phyloP scores from a whole-genome alignment of 1,140 invertebrate genomes.

The Limonius californicus region DNA sequence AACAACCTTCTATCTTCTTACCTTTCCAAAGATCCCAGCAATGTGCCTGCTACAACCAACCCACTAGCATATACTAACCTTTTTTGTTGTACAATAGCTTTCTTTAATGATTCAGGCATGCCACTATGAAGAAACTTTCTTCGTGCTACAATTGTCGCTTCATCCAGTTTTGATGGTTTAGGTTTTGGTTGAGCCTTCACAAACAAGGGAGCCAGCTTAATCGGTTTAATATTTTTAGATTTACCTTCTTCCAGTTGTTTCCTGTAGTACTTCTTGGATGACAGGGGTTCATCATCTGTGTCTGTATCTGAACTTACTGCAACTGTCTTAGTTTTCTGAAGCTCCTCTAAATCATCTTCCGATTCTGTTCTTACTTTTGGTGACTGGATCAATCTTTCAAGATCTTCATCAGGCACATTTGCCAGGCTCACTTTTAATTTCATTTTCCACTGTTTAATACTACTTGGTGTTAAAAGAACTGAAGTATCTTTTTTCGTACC shows the following conservation, averaged over 20 bases:
- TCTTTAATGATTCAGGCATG: conserved; percentile 55
- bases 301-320: not conserved
- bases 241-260: not conserved
- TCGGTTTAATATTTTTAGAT: conserved; percentile 19
- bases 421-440: not conserved
- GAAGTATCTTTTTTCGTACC: not conserved
- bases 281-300: not conserved
- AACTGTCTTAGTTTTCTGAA: not conserved
- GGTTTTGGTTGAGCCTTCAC: conserved; percentile 40
- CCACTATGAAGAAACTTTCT: conserved; percentile 58
- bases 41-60: no score
- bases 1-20: no score
- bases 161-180: conserved; percentile 52
- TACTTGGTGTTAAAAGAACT: not conserved
- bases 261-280: not conserved
- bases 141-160: conserved; percentile 52
- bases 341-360: not conserved
- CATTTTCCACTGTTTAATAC: conserved; percentile 7
- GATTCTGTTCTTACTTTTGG: not conserved
- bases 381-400: no score
- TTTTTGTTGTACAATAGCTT: conserved; percentile 48
- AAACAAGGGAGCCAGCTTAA: conserved; percentile 58
- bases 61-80: no score
- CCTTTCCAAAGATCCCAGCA: no score
- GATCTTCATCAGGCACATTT: not conserved